phyloP scores from a whole-genome alignment of 2,113 vertebrate species.

The Pituophis catenifer region DNA sequence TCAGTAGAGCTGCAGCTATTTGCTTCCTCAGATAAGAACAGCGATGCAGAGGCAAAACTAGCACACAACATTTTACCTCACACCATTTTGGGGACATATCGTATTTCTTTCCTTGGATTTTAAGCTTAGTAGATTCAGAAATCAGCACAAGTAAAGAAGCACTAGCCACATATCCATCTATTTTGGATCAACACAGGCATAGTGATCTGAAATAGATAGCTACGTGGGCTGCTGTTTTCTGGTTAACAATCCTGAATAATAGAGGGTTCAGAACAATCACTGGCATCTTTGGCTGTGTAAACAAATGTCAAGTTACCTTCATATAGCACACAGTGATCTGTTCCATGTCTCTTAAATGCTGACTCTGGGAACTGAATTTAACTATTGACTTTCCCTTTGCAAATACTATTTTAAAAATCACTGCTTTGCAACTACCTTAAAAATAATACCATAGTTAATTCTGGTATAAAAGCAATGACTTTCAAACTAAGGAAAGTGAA shows the following conservation, averaged over 20 bases:
- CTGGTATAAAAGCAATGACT: not conserved
- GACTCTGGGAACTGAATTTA: constrained; percentile 47
- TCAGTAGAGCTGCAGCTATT: not conserved
- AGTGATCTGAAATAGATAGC: not conserved
- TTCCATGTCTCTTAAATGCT: constrained; percentile 49
- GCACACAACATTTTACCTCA: not conserved
- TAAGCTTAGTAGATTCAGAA: not conserved
- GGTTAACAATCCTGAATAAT: constrained; percentile 8
- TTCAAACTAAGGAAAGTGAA: constrained; percentile 24
- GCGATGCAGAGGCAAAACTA: not conserved
- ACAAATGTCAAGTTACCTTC: constrained; percentile 36
- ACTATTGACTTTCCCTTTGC: constrained; percentile 42
- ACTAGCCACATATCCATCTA: not conserved
- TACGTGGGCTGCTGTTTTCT: not conserved
- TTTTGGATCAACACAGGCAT: not conserved
- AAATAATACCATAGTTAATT: not conserved
- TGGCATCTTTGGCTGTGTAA: not conserved
- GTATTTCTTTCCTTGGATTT: not conserved
- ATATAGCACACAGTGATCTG: constrained; percentile 51
- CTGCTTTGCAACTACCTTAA: not conserved
- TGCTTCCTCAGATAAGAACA: not conserved
- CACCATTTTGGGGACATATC: not conserved
- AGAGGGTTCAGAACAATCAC: not conserved
- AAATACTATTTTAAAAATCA: constrained; percentile 50
- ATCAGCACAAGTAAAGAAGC: not conserved